Base-by-base conservation (phyloP, 2,797 vertebrate genomes). In the Takifugu ocellatus region DNA sequence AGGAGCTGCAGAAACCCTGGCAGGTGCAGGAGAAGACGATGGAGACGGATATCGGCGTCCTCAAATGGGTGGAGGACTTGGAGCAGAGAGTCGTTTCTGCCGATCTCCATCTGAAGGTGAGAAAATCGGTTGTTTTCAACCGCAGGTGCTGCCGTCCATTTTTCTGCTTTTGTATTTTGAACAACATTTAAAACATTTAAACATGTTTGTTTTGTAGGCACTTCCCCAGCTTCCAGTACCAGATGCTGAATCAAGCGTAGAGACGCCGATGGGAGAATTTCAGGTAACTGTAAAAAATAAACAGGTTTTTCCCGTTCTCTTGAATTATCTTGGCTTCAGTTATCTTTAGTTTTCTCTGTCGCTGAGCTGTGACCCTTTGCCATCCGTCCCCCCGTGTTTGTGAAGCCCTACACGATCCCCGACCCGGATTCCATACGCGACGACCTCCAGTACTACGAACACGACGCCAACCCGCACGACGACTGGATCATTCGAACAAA, bases 11-110 rank as follows among this genome's bases (percentile, higher is more conserved):
- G 81, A 77, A 89, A 56, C 90, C 72, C 16, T 98, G 95, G 95
- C 93, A 89, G 0, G 87, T 93, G 63, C 91, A 89, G 61, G 92
- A 94, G 52, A 90, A 84, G 69, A 87, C 92, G n/a, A 91, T 94
- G 48, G 92, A 95, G 75, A 86, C 87, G 0, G 96, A 98, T 71
- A 63, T 97, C 8, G 84, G 77, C 0, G 80, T 93, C 39, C 92
- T 98, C 49, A 93, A 93, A 84, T 93, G 94, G 92, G 96, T 99
- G 69, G 96, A 99, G 85, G 94, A 96, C 68, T 83, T 99, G 63
- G 97, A 98, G 70, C 94, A 93, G 79, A 89, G 94, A 0, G 93
- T 99, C 25, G 70, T 97, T 10, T 84, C 90, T 14, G 94, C 95
- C 0, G 96, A 97, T 70, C 90, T 99, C 51, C 96, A 96, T 72